Evolutionary conservation across 2,797 vertebrate genomes (phyloP), one percentile per base, ranked within the genome.

Genomic region (Natrix natrix): DNA sequence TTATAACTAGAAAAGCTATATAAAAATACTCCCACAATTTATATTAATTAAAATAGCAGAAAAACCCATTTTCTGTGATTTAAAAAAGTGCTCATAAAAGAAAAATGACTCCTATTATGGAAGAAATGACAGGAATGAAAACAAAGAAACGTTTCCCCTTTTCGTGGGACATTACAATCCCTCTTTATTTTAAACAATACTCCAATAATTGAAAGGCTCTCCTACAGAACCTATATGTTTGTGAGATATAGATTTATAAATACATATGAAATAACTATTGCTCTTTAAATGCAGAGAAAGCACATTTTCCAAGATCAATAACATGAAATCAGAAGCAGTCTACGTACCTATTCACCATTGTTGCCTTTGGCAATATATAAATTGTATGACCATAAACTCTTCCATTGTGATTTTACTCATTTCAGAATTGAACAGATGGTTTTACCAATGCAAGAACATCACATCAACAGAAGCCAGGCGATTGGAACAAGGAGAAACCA

Each of bases 331-430:
- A 4, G 32, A 32, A 87, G 61, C 1, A 28, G 93, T 54, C 8
- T 56, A 16, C 78, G 55, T 87, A 74, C 11, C 89, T 95, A 26
- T 90, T 96, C 94, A 60, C 87, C 24, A 89, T 32, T 87, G 91
- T 94, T 93, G 86, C 88, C 60, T 1, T 92, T 74, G 86, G 91
- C 66, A 90, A 91, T 55, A 66, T 20, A 86, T 28, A 93, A 24
- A 69, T 59, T 60, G 90, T 1, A 10, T 1, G 48, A 96, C 94
- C 13, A 6, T 8, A 93, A 89, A 86, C 87, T 88, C 88, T 26
- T 93, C 92, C 55, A 86, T 90, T 69, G 91, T 59, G 89, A 95
- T 94, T 96, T 95, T 94, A 94, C 86, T 69, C 88, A 93, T 95
- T 95, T 94, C 91, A 94, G 93, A 94, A 91, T n/a, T 4, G 66